Conservation (phyloP, 1,140 invertebrate species). For the Drosophila kurseongensis region DNA sequence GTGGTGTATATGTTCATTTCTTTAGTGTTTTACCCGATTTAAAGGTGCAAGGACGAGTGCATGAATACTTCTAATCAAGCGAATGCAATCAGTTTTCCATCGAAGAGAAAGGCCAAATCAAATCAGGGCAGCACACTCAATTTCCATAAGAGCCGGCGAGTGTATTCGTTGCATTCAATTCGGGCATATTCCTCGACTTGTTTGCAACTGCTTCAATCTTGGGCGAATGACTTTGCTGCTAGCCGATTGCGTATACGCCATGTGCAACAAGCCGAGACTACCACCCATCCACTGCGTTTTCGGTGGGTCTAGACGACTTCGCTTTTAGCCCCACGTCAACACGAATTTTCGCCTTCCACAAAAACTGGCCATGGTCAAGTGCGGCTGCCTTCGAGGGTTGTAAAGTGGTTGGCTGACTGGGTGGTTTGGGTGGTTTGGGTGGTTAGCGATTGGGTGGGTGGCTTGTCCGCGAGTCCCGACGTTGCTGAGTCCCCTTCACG, state of each 20-base stretch:
- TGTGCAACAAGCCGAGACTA: constrained; percentile 6
- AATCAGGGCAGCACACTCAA: constrained; percentile 41
- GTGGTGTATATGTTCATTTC: constrained; percentile 3
- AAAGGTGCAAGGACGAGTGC: constrained; percentile 15
- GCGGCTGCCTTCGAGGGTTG: constrained; percentile 14
- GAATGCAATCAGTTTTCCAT: constrained; percentile 32
- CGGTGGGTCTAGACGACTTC: constrained; percentile 36
- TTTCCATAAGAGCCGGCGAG: constrained; percentile 39
- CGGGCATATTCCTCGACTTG: constrained; percentile 2
- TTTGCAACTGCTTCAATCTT: constrained; percentile 26
- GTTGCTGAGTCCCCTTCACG: constrained; percentile 18
- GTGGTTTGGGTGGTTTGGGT: neutral
- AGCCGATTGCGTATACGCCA: constrained; percentile 24
- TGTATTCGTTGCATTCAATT: constrained; percentile 33
- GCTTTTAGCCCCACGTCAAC: constrained; percentile 18
- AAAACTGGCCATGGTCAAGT: constrained; percentile 56
- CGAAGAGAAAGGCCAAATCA: constrained; percentile 35
- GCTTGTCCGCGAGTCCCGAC: constrained; percentile 13
- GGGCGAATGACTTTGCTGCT: neutral
- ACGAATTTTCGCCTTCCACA: constrained; percentile 17
- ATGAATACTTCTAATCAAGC: constrained; percentile 48
- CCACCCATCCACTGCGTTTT: neutral
- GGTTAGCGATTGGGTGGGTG: neutral
- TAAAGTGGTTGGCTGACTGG: neutral
- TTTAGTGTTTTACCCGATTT: neutral